These are phyloP conservation scores for Sciurus carolinensis DNA, from an alignment of 2,797 vertebrate species.

Conservation along the genomic window DNA sequence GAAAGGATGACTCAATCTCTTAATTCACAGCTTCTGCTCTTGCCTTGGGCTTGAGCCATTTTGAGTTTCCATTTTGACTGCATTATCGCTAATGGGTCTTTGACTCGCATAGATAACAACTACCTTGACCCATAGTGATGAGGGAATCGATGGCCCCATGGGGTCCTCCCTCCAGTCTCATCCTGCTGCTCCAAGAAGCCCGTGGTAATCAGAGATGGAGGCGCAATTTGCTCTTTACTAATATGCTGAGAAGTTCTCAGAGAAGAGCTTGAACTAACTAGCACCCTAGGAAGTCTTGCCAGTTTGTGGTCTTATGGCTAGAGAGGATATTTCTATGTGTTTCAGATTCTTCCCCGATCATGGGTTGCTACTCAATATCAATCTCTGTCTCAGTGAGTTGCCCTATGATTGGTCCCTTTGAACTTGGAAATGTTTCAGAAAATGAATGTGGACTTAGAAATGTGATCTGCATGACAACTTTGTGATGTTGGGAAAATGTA, in stretches of 20 bases:
- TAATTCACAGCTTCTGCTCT: constrained; percentile 79
- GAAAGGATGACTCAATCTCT: constrained; percentile 71
- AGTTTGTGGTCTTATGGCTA: background rate
- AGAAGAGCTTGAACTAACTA: background rate
- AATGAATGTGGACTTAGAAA: constrained; percentile 1
- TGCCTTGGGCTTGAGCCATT: constrained; percentile 74
- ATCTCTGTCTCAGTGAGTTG: background rate
- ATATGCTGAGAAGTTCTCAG: constrained; percentile 11
- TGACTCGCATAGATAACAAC: constrained; percentile 63
- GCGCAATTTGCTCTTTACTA: background rate
- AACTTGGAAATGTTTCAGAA: background rate
- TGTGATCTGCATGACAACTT: background rate
- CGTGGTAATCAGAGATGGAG: constrained; percentile 49
- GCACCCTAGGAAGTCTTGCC: background rate
- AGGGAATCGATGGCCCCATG: constrained; percentile 64
- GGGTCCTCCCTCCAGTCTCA: constrained; percentile 52
- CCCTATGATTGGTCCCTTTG: background rate
- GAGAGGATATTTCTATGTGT: background rate
- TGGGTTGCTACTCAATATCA: background rate
- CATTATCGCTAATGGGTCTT: constrained; percentile 73
- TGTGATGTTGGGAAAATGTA: background rate
- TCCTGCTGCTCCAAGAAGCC: constrained; percentile 65
- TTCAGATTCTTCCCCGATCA: background rate
- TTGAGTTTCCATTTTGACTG: constrained; percentile 80
- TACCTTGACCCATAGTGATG: constrained; percentile 59